Percentiles rank a stretch among this genome's conserved stretches.
Conservation (phyloP, 2,888 invertebrate genomes). For the Tribolium freemani region DNA sequence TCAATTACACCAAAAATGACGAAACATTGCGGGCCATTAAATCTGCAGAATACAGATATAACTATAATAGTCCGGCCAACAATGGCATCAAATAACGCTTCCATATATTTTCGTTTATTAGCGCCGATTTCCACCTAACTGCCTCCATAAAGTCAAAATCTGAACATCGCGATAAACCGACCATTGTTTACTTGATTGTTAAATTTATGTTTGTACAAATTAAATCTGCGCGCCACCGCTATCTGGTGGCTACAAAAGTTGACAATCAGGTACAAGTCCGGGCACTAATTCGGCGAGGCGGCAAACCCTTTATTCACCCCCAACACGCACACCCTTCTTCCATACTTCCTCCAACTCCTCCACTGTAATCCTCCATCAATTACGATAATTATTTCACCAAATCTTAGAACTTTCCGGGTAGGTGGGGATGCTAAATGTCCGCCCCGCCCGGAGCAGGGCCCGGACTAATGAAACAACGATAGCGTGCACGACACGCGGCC, state of each 20-base stretch:
- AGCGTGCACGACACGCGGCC: conserved; percentile 42
- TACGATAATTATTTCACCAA: neutral
- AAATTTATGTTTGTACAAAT: conserved; percentile 70
- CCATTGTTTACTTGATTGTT: conserved; percentile 69
- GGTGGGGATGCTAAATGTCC: conserved; percentile 5
- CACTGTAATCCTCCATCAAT: neutral
- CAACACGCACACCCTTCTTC: neutral
- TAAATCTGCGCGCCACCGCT: conserved; percentile 66
- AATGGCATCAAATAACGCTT: conserved; percentile 57
- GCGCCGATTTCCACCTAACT: conserved; percentile 67
- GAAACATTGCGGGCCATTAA: conserved; percentile 61
- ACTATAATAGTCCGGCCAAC: conserved; percentile 59
- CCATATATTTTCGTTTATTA: conserved; percentile 67
- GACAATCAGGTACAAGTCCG: conserved; percentile 62
- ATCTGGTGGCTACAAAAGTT: conserved; percentile 66
- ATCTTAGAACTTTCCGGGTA: neutral
- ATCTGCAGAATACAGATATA: conserved; percentile 63
- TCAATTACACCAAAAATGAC: conserved; percentile 62
- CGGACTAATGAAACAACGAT: conserved; percentile 46
- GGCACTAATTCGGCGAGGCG: conserved; percentile 51
- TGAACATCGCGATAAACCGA: conserved; percentile 68
- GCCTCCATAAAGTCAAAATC: conserved; percentile 67
- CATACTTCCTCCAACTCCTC: neutral
- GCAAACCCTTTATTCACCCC: conserved; percentile 43
- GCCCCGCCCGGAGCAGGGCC: conserved; percentile 13